Evolutionary conservation across 2,797 vertebrate species (phyloP).

Genomic region (Hypotaenidia philippensis): DNA sequence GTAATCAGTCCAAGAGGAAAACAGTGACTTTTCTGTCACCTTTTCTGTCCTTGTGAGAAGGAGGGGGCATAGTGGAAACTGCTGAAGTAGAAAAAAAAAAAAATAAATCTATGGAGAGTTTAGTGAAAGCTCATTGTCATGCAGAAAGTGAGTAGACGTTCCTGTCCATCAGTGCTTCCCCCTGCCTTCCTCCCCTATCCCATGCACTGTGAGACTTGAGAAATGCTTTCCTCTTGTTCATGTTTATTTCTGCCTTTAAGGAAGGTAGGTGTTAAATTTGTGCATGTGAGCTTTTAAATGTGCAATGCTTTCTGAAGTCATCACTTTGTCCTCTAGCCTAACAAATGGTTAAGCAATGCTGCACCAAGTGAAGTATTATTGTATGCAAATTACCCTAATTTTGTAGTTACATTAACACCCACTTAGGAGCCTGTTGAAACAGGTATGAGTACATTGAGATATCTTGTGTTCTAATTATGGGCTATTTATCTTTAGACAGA

Average conservation of each 20-base stretch:
- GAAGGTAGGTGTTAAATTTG: neutral
- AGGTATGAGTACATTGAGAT: neutral
- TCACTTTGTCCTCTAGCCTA: neutral
- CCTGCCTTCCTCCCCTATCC: no score
- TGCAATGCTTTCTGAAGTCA: neutral
- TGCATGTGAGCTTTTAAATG: neutral
- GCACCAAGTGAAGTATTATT: neutral
- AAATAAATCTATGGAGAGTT: neutral
- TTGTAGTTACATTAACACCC: neutral
- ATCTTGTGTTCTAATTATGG: neutral
- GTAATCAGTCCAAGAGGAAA: neutral
- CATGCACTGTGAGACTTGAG: neutral
- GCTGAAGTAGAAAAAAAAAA: neutral
- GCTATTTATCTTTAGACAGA: neutral
- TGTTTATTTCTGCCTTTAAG: neutral
- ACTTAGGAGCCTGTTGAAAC: slow-evolving; percentile 28
- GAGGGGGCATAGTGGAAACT: neutral
- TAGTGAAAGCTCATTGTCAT: neutral
- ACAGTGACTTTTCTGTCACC: neutral
- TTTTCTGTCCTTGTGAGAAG: neutral
- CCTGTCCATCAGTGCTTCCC: neutral
- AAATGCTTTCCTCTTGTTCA: neutral
- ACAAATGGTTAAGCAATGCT: neutral
- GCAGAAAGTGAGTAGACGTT: neutral
- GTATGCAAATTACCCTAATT: neutral